Conservation (phyloP, 1,140 invertebrate genomes). For the Brachionus rubens region DNA sequence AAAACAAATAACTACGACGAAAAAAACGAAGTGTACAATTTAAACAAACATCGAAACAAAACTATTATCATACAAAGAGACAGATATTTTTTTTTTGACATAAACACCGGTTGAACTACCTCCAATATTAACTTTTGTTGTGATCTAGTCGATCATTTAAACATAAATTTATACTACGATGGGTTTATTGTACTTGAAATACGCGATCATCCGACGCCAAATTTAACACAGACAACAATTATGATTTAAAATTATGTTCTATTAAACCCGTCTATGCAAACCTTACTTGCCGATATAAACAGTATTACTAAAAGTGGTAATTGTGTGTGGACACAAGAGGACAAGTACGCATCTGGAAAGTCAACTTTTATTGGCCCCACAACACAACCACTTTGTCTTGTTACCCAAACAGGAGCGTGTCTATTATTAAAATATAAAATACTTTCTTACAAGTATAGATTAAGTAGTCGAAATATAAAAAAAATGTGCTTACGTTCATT, state of each 20-base stretch:
- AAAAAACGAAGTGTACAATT: conserved; percentile 54
- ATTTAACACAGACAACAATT: conserved; percentile 47
- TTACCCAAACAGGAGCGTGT: conserved; percentile 76
- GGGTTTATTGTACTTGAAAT: conserved; percentile 87
- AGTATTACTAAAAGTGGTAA: conserved; percentile 66
- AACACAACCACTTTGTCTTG: conserved; percentile 77
- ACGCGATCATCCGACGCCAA: conserved; percentile 74
- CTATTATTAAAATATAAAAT: conserved; percentile 70
- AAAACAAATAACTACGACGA: neutral
- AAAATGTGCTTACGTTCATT: conserved; percentile 58
- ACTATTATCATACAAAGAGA: conserved; percentile 26
- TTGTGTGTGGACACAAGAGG: conserved; percentile 72
- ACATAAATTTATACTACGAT: conserved; percentile 75
- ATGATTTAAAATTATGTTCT: conserved; percentile 70
- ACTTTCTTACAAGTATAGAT: conserved; percentile 70
- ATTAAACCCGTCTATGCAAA: conserved; percentile 79
- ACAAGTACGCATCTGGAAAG: conserved; percentile 75
- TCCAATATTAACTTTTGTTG: conserved; percentile 74
- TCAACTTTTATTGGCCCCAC: conserved; percentile 75
- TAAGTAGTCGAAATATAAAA: conserved; percentile 71
- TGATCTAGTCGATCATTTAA: conserved; percentile 76
- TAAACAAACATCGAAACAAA: conserved; percentile 33
- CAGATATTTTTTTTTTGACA: conserved; percentile 39
- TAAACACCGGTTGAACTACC: conserved; percentile 64
- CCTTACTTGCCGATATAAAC: conserved; percentile 72